Conservation (phyloP, 2,797 vertebrate genomes). For the Coracias cyanogaster region DNA sequence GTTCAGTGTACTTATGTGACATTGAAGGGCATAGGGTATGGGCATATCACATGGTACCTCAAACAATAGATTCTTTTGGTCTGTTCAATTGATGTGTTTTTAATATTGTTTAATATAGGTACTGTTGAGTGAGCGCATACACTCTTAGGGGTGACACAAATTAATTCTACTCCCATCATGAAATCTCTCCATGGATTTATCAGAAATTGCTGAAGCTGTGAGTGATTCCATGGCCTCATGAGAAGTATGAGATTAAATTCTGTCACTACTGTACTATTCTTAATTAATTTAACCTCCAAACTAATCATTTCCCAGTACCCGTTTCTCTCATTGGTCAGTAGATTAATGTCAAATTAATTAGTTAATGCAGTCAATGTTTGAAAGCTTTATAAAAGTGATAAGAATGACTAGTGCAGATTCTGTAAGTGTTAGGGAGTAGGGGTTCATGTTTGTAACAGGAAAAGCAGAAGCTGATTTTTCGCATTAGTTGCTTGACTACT, state of each 20-base stretch:
- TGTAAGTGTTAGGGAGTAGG: neutral
- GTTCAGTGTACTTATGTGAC: neutral
- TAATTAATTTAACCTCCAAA: slow-evolving; percentile 77
- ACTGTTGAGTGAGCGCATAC: neutral
- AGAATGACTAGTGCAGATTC: neutral
- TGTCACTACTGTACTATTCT: slow-evolving; percentile 69
- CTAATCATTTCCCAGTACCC: slow-evolving; percentile 44
- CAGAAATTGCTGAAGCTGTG: slow-evolving; percentile 48
- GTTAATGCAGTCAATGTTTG: slow-evolving; percentile 50
- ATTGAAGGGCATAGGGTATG: neutral
- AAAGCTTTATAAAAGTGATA: slow-evolving; percentile 1
- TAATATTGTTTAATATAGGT: neutral
- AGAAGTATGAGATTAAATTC: slow-evolving; percentile 75
- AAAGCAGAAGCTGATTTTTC: neutral
- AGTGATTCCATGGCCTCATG: slow-evolving; percentile 59
- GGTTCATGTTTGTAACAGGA: neutral
- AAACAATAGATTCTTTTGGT: neutral
- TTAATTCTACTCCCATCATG: slow-evolving; percentile 64
- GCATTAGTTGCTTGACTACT: neutral
- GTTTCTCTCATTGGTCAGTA: slow-evolving; percentile 53
- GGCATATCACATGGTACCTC: neutral
- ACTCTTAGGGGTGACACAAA: slow-evolving; percentile 23
- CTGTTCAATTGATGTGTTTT: slow-evolving; percentile 1
- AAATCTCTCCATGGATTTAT: slow-evolving; percentile 55
- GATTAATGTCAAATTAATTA: slow-evolving; percentile 63